phyloP scores from a whole-genome alignment of 1,140 invertebrate genomes.

The Hetaerina americana region DNA sequence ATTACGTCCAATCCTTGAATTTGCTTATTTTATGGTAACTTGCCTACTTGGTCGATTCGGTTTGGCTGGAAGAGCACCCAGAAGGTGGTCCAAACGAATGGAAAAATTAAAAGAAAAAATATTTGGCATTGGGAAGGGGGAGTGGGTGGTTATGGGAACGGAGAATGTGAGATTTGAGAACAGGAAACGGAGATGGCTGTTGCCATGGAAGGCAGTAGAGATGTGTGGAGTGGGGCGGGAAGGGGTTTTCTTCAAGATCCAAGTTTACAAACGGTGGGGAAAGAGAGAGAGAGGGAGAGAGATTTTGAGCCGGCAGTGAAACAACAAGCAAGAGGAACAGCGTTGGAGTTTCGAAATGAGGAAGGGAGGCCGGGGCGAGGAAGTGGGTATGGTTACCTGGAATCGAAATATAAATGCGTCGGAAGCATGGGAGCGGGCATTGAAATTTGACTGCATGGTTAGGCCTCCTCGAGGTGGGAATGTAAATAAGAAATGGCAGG shows the following conservation, averaged over 20 bases:
- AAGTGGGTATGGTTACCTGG: background rate
- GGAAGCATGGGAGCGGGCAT: background rate
- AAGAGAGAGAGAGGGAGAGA: too few species aligned
- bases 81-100: too few species aligned
- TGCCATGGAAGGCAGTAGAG: too few species aligned
- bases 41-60: too few species aligned
- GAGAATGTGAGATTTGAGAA: too few species aligned
- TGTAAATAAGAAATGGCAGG: background rate
- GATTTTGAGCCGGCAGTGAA: background rate
- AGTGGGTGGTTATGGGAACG: too few species aligned
- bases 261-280: background rate
- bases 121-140: too few species aligned
- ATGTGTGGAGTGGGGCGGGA: too few species aligned
- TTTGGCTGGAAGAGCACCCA: too few species aligned
- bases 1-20: too few species aligned
- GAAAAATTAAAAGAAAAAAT: too few species aligned
- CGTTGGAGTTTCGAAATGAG: background rate
- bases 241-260: background rate
- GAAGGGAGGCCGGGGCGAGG: slow-evolving; percentile 9
- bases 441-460: background rate
- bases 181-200: background rate
- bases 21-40: too few species aligned
- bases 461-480: background rate
- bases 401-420: background rate
- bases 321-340: background rate